Evolutionary conservation across 2,797 vertebrate species (phyloP).

Genomic region (Cheirogaleus major): DNA sequence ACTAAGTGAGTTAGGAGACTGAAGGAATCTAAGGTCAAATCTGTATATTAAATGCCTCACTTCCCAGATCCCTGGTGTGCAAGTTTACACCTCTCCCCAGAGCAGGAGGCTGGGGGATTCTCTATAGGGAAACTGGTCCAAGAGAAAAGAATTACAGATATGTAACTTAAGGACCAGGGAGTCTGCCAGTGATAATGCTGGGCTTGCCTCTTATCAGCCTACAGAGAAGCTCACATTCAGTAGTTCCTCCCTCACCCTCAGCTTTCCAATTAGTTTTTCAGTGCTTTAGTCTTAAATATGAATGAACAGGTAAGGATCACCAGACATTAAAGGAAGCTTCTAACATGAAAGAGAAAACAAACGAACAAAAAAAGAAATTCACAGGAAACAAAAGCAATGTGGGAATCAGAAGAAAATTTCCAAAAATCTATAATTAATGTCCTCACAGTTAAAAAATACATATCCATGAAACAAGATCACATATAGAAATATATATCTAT

Average conservation of each 20-base stretch:
- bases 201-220: not conserved
- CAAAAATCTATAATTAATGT: slow-evolving; percentile 15
- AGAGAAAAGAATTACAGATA: not conserved
- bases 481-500: not conserved
- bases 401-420: slow-evolving; percentile 12
- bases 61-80: not conserved
- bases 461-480: not conserved
- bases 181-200: not conserved
- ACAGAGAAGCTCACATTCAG: not conserved
- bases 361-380: not conserved
- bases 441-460: not conserved
- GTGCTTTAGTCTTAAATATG: not conserved
- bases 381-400: not conserved
- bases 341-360: not conserved
- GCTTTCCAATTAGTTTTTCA: not conserved
- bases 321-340: not conserved
- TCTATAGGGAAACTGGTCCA: not conserved
- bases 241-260: rapidly evolving
- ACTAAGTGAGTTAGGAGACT: not conserved
- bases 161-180: not conserved
- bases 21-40: not conserved
- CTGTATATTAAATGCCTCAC: not conserved
- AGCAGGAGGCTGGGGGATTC: not conserved
- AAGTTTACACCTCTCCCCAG: not conserved
- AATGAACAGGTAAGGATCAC: not conserved